These are phyloP conservation scores for Diplogasteroides magnus DNA, from an alignment of 1,140 invertebrate species.

Conservation along the genomic window DNA sequence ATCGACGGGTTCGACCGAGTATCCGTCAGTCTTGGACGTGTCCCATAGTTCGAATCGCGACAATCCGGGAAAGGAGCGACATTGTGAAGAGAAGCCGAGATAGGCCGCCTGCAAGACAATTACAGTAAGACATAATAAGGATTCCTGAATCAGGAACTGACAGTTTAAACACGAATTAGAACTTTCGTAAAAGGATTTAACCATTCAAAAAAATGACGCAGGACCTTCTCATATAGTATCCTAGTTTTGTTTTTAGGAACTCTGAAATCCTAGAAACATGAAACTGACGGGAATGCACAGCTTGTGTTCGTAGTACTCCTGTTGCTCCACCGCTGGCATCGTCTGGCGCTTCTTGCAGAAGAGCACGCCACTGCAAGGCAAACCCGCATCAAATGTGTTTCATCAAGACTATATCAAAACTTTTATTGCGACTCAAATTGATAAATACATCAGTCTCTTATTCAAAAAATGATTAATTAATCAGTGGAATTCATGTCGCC, in stretches of 20 bases:
- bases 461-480: too few species aligned
- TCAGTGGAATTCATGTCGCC: too few species aligned
- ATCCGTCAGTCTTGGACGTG: constrained; percentile 44
- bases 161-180: too few species aligned
- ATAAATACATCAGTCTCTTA: too few species aligned
- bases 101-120: constrained; percentile 34
- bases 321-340: constrained; percentile 29
- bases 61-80: constrained; percentile 25
- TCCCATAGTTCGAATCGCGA: constrained; percentile 53
- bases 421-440: too few species aligned
- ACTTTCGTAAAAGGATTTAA: neutral
- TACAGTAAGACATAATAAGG: constrained; percentile 9
- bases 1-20: constrained; percentile 42
- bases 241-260: constrained; percentile 1
- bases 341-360: constrained; percentile 50
- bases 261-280: constrained; percentile 7
- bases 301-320: constrained; percentile 54
- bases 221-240: neutral
- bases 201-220: neutral
- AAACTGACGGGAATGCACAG: constrained; percentile 42
- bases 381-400: too few species aligned
- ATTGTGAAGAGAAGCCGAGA: constrained; percentile 43
- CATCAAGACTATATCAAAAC: too few species aligned
- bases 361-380: constrained; percentile 34
- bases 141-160: neutral